A percentile compares a stretch with the other conserved stretches of the same genome.
These are phyloP conservation scores for Halcyon smyrnensis DNA, from an alignment of 2,797 vertebrate species.

Conservation along the genomic window DNA sequence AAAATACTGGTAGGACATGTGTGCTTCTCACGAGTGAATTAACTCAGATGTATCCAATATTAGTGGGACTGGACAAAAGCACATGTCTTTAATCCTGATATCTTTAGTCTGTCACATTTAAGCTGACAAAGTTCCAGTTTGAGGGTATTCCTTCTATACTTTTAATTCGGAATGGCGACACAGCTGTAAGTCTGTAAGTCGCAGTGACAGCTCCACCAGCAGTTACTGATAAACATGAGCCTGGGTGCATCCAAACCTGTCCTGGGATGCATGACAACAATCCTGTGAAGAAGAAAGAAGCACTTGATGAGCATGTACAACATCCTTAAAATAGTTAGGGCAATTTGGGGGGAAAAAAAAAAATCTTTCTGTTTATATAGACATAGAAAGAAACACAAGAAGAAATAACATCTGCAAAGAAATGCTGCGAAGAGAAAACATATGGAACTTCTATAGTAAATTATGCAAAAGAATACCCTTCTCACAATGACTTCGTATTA, in stretches of 20 bases:
- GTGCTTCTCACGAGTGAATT: background rate
- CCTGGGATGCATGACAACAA: background rate
- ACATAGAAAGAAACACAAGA: constrained; percentile 18
- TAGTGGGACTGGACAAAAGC: background rate
- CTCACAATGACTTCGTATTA: constrained; percentile 25
- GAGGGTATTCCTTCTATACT: background rate
- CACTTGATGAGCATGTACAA: background rate
- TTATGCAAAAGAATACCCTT: constrained; percentile 18
- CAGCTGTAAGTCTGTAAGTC: background rate
- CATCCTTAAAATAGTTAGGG: background rate
- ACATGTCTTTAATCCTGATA: background rate
- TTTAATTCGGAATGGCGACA: background rate
- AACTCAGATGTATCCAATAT: background rate
- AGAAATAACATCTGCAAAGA: constrained; percentile 28
- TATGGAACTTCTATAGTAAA: background rate
- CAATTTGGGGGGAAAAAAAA: background rate
- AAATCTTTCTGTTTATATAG: background rate
- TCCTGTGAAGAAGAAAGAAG: background rate
- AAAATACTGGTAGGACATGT: background rate
- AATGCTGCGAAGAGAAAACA: background rate
- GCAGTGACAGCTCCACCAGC: background rate
- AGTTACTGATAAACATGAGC: background rate
- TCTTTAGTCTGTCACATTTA: background rate
- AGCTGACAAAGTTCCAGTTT: background rate
- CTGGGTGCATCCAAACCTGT: background rate